Base-by-base conservation (phyloP, 2,797 vertebrate genomes). In the Mormyrops boulengeri region DNA sequence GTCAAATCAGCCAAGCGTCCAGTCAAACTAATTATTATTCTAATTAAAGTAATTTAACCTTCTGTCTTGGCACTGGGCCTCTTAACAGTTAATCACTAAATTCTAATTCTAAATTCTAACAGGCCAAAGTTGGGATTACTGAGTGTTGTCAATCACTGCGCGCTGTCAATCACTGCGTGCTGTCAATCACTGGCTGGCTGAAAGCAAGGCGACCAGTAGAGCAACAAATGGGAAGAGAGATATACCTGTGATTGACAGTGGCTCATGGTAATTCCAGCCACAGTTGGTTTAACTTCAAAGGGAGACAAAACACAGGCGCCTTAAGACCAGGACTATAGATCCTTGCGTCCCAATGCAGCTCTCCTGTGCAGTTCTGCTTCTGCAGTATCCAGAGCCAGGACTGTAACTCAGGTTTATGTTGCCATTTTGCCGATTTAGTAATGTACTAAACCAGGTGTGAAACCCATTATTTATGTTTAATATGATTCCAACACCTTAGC, bases 11-110 rank as follows among this genome's bases (percentile, higher is more conserved):
- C 5, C 82, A 52, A 50, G 82, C n/a, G 41, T 4, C 41, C 44
- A 50, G 82, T 85, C 47, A 85, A 50, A 85, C 19, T 85, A 85
- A 85, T 85, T 85, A 11, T 85, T 26, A 49, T 85, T 50, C n/a
- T 52, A 85, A 85, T 22, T 52, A 49, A 30, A 11, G 44, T 85
- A 30, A 26, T 85, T 50, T 49, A 2, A 50, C 82, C 47, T 85
- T 85, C 82, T 14, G n/a, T 50, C 3, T 85, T 44, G 41, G 44
- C 44, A 50, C n/a, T 3, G 47, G 22, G 22, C 19, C 47, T 49
- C 14, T 85, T 49, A 84, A 41, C 62, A 66, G 26, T 30, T 30
- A 30, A 30, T 30, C 26, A 30, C 26, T 30, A 30, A 30, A 30
- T 30, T 30, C 26, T 30, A 30, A 30, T 30, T 30, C 26, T 30